Evolutionary conservation across 2,888 invertebrate genomes (phyloP), one percentile per base, ranked within the genome.

Genomic region (Gymnosoma rotundatum): DNA sequence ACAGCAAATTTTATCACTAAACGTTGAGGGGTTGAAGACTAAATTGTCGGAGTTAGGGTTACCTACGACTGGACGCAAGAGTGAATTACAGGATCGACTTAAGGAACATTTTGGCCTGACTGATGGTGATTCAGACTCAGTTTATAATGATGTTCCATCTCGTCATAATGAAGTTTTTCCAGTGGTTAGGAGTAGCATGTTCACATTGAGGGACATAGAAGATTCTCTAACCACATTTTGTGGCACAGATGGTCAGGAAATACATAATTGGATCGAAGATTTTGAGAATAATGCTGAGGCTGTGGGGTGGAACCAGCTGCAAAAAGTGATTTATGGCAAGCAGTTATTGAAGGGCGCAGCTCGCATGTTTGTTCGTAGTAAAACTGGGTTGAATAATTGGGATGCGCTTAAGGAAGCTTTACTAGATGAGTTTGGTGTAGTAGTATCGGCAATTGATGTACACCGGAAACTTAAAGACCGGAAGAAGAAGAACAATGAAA

Each of bases 21-120:
- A 73, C 10, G 82, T 82, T 1, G 63, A 82, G 7, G 75, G 61
- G 16, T 66, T 85, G 18, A 74, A 64, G 16, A 58, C 21, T 1
- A 85, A 78, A 63, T 58, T 85, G 52, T 52, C 56, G 2, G 76
- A 50, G 16, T 25, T 79, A 18, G 61, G 67, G 6, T 60, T 83
- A 18, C 21, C 36, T 12, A 80, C 78, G 18, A 45, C 36, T 2
- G 83, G 83, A 67, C 72, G 36, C 8, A 85, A 78, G 16, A 7
- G 16, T 12, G 60, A 60, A 1, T 64, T 85, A 21, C 78, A 83
- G 50, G 61, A 73, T 36, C 64, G 85, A 21, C 64, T 86, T 3
- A 36, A 78, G 1, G 74, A 60, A 12, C 78, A 81, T 60, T 38
- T 38, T 14, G 60, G 60, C 20, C 12, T 36, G 10, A 60, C 8